phyloP scores from a whole-genome alignment of 2,888 invertebrate genomes.

The Alcis repandata region DNA sequence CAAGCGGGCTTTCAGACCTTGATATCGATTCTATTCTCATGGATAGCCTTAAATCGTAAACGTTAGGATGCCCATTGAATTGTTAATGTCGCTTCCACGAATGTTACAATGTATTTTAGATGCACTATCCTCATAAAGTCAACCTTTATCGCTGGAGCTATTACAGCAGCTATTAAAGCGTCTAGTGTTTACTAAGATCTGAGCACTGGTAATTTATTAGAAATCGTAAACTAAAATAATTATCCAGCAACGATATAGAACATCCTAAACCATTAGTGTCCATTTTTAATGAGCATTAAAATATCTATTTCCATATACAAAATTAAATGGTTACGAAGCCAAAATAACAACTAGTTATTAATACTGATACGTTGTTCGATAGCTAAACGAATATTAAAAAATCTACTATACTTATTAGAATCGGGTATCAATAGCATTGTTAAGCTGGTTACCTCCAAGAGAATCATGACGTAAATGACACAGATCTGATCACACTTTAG shows the following conservation, averaged over 20 bases:
- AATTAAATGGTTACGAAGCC: too few relatives aligned
- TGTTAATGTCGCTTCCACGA: conserved; percentile 9
- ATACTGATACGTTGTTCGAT: too few relatives aligned
- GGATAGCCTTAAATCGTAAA: conserved; percentile 24
- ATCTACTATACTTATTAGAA: too few relatives aligned
- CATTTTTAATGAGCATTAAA: neutral
- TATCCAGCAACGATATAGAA: too few relatives aligned
- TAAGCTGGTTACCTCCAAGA: too few relatives aligned
- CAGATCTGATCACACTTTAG: neutral
- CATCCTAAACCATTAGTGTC: neutral
- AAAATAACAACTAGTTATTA: too few relatives aligned
- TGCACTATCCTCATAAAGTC: conserved; percentile 7
- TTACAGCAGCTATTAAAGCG: neutral
- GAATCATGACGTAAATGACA: too few relatives aligned
- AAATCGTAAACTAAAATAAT: neutral
- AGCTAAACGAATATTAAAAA: too few relatives aligned
- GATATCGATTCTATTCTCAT: conserved; percentile 29
- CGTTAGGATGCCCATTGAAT: conserved; percentile 17
- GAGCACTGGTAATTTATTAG: neutral
- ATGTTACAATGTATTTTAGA: conserved; percentile 16
- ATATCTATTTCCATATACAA: too few relatives aligned
- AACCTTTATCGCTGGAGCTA: conserved; percentile 9
- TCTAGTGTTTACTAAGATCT: neutral
- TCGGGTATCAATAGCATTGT: too few relatives aligned
- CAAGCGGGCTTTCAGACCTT: conserved; percentile 18